phyloP scores from a whole-genome alignment of 2,888 invertebrate species.

The Pharmacophagus antenor region DNA sequence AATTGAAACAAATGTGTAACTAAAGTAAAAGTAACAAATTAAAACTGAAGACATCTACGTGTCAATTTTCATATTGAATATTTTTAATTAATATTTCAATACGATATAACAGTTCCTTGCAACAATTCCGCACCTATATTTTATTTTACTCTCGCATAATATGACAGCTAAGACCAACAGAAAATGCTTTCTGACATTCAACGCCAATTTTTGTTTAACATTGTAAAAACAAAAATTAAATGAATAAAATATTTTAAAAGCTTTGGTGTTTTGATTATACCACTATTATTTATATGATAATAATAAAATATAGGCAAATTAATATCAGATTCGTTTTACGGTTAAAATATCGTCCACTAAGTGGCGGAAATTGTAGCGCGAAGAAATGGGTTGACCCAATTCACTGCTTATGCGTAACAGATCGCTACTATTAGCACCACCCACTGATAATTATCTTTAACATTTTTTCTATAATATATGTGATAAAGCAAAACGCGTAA shows the following conservation, averaged over 20 bases:
- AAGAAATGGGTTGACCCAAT: constrained; percentile 27
- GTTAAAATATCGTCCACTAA: constrained; percentile 2
- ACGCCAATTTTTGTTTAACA: not conserved
- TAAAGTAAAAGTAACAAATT: no score
- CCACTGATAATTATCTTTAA: constrained; percentile 9
- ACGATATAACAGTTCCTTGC: no score
- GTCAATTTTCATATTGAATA: no score
- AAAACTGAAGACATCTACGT: no score
- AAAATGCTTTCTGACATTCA: not conserved
- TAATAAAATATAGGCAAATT: no score
- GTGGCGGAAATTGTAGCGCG: constrained; percentile 24
- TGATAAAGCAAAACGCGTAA: not conserved
- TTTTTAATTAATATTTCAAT: no score
- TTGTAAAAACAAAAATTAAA: not conserved
- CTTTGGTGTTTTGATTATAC: not conserved
- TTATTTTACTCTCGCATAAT: not conserved
- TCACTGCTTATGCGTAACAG: constrained; percentile 11
- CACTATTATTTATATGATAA: not conserved
- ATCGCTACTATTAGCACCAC: constrained; percentile 12
- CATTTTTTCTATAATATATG: not conserved
- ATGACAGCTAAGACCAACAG: not conserved
- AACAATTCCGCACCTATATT: not conserved
- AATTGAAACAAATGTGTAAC: no score
- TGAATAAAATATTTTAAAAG: not conserved
- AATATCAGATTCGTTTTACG: not conserved